A percentile compares a stretch with the other conserved stretches of the same genome.
These are phyloP conservation scores for Phocoena sinus DNA, from an alignment of 2,113 vertebrate species.

Conservation along the genomic window DNA sequence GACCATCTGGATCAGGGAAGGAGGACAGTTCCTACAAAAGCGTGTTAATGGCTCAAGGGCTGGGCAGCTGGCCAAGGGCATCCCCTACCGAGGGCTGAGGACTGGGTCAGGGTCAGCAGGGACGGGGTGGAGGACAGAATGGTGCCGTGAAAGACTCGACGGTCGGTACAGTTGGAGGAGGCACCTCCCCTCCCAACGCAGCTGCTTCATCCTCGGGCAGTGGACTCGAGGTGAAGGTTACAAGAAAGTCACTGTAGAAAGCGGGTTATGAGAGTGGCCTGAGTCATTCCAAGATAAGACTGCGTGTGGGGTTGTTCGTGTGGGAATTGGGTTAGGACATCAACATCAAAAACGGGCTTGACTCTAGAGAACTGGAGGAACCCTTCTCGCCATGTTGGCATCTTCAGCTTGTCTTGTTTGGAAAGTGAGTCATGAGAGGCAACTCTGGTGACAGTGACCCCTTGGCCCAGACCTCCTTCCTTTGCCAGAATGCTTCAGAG, in stretches of 20 bases:
- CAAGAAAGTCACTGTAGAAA: constrained; percentile 32
- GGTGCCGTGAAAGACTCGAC: accelerated
- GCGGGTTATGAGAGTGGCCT: not conserved
- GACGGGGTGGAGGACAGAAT: accelerated
- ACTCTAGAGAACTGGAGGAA: not conserved
- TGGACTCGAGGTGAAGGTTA: not conserved
- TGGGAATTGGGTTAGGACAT: constrained; percentile 45
- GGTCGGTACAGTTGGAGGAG: accelerated
- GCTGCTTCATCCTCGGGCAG: not conserved
- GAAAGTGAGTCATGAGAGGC: not conserved
- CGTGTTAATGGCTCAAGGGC: accelerated
- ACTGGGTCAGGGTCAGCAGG: accelerated
- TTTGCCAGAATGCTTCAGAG: not conserved
- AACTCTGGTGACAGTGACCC: not conserved
- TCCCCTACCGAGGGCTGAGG: not conserved
- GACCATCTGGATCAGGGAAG: not conserved
- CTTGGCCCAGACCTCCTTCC: accelerated
- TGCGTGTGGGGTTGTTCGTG: not conserved
- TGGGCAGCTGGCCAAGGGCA: not conserved
- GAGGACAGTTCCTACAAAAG: not conserved
- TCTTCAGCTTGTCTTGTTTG: not conserved
- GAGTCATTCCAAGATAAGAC: constrained; percentile 72
- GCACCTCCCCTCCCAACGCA: accelerated
- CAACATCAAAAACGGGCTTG: not conserved
- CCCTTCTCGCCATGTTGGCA: not conserved